A percentile compares a stretch with the other conserved stretches of the same genome.
Conservation (phyloP, 2,888 invertebrate species). For the Chrysomela aeneicollis region DNA sequence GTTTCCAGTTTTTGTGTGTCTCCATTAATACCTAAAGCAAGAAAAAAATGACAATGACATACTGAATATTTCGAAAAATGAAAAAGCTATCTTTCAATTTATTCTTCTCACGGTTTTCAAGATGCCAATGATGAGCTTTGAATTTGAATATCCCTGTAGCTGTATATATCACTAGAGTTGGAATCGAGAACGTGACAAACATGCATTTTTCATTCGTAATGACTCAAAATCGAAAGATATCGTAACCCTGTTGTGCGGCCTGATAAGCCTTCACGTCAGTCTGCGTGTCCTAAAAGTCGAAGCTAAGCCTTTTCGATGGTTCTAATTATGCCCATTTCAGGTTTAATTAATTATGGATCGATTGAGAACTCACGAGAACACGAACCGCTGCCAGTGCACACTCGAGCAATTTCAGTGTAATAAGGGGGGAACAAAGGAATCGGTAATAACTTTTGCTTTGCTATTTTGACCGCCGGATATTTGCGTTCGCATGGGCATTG, state of each 20-base stretch:
- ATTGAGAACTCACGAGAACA: constrained; percentile 26
- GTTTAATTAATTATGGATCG: constrained; percentile 33
- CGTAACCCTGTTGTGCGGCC: constrained; percentile 23
- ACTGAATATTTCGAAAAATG: too few relatives aligned
- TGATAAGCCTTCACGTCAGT: constrained; percentile 29
- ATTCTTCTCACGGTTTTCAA: too few relatives aligned
- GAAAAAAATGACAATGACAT: too few relatives aligned
- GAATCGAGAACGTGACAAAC: constrained; percentile 30
- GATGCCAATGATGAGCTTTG: too few relatives aligned
- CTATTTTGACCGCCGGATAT: background rate
- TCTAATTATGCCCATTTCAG: constrained; percentile 36
- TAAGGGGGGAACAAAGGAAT: background rate
- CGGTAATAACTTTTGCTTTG: background rate
- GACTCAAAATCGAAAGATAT: constrained; percentile 34
- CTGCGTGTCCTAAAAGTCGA: constrained; percentile 27
- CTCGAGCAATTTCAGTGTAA: background rate
- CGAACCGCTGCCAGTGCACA: constrained; percentile 8
- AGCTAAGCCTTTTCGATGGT: constrained; percentile 30
- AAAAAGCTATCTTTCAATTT: too few relatives aligned
- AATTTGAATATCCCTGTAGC: too few relatives aligned
- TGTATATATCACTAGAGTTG: constrained; percentile 15
- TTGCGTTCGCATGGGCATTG: background rate
- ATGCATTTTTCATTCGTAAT: constrained; percentile 36
- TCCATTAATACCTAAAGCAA: too few relatives aligned
- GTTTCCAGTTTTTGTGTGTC: too few relatives aligned